Evolutionary conservation across 1,140 invertebrate genomes (phyloP), one percentile per base, ranked within the genome.

Genomic region (Probaryconus sp.): DNA sequence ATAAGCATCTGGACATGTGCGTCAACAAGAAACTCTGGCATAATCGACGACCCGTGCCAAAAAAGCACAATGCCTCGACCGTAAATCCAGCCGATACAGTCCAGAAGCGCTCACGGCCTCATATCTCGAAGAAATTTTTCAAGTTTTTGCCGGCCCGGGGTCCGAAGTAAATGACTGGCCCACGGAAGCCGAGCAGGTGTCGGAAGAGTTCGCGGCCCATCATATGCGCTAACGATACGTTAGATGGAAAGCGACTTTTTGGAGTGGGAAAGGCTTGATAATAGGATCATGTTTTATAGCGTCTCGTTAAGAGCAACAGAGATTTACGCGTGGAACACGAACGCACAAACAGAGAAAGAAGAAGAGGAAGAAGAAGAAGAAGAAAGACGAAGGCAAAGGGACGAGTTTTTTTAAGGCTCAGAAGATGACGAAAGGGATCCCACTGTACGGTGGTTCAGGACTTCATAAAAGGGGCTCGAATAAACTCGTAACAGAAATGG

Each of bases 211-310:
- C 35, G 35, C 18, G n/a, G 11, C 48, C 33, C 50, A 31, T 40
- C 60, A 33, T 47, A 65, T 53, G 50, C 51, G 58, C 43, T 65
- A 69, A 69, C 65, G 53, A 64, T 47, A 69, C 61, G 21, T 7
- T 56, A 38, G 51, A 75, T 60, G 58, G 64, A 68, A 63, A 63
- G 71, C 70, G 47, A 69, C 58, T 64, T 65, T 51, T 20, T 38
- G 48, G 56, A n/a, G 53, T 26, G 20, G 5, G 42, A 61, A 38
- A 43, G 55, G 50, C 47, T 37, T 70, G 65, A 70, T 76, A 75
- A 75, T 70, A 61, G 60, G 65, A 69, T 65, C 65, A 61, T 69
- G 60, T 75, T 75, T 65, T 70, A 76, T 50, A 55, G 53, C 72
- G 60, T 70, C 72, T 69, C 65, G 64, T 75, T 75, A 75, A 51